Percentiles rank a stretch among this genome's conserved stretches.
Conservation (phyloP, 35 echinoderm and acorn worm species). For the Ptychodera flava region DNA sequence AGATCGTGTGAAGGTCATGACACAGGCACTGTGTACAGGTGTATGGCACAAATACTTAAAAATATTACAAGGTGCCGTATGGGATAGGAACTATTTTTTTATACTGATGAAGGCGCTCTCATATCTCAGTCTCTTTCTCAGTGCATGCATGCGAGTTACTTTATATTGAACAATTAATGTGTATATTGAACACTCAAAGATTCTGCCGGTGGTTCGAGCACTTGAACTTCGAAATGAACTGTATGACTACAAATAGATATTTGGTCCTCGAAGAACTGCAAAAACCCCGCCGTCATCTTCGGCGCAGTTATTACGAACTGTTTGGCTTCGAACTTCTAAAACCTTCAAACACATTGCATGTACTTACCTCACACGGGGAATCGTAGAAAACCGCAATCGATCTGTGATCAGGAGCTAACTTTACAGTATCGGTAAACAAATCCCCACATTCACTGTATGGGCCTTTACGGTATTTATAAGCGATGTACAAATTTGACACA, state of each 20-base stretch:
- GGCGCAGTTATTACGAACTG: no score
- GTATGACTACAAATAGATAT: neutral
- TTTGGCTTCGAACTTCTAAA: neutral
- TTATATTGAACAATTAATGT: neutral
- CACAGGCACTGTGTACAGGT: no score
- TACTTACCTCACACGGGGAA: conserved; percentile 68
- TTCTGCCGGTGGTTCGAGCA: neutral
- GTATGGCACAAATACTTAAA: no score
- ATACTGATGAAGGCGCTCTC: no score
- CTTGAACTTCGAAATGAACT: neutral
- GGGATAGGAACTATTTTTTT: no score
- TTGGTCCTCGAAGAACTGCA: no score
- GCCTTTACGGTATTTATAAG: conserved; percentile 75
- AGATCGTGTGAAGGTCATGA: no score
- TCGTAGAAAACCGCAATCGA: conserved; percentile 78
- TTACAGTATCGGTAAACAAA: conserved; percentile 58
- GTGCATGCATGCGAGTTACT: no score
- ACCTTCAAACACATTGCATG: neutral
- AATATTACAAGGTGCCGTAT: no score
- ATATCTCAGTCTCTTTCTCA: no score
- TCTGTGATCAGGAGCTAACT: conserved; percentile 39
- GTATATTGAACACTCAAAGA: neutral
- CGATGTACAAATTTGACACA: conserved; percentile 45
- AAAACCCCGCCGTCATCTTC: no score
- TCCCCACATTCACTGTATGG: conserved; percentile 59